These are phyloP conservation scores for Drosophila ironensis DNA, from an alignment of 1,140 invertebrate genomes.

Conservation along the genomic window DNA sequence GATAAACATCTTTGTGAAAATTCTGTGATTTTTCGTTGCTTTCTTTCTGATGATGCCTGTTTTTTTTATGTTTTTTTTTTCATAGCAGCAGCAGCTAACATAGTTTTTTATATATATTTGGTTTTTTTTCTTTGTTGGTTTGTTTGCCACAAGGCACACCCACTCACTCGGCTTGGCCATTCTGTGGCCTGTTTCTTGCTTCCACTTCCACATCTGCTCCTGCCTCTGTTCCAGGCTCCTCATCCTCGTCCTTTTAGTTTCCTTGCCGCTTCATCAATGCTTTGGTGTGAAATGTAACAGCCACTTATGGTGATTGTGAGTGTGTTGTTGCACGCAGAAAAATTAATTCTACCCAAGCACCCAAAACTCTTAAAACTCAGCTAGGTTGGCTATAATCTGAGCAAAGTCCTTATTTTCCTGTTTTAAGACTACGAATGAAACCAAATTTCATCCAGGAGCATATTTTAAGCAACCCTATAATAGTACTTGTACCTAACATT, in stretches of 20 bases:
- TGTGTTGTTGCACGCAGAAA: neutral
- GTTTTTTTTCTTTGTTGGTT: neutral
- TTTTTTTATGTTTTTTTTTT: neutral
- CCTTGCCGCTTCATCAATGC: constrained; percentile 64
- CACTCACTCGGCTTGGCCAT: constrained; percentile 37
- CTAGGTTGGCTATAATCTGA: no score
- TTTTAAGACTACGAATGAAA: no score
- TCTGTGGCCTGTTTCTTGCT: constrained; percentile 41
- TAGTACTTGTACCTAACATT: no score
- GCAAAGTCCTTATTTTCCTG: no score
- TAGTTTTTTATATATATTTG: constrained; percentile 16
- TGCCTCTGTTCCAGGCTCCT: constrained; percentile 5
- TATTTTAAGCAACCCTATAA: no score
- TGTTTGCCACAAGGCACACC: constrained; percentile 11
- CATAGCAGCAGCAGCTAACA: constrained; percentile 20
- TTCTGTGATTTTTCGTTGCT: constrained; percentile 69
- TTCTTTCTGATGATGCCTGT: constrained; percentile 21
- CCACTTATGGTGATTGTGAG: constrained; percentile 77
- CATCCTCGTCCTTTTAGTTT: constrained; percentile 10
- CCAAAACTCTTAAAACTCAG: no score
- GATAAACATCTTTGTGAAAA: constrained; percentile 72
- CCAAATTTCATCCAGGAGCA: no score
- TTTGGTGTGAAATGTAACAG: constrained; percentile 76
- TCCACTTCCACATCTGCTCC: constrained; percentile 6
- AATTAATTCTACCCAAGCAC: no score